These are phyloP conservation scores for Tinea semifulvella DNA, from an alignment of 2,888 invertebrate species.

Conservation along the genomic window DNA sequence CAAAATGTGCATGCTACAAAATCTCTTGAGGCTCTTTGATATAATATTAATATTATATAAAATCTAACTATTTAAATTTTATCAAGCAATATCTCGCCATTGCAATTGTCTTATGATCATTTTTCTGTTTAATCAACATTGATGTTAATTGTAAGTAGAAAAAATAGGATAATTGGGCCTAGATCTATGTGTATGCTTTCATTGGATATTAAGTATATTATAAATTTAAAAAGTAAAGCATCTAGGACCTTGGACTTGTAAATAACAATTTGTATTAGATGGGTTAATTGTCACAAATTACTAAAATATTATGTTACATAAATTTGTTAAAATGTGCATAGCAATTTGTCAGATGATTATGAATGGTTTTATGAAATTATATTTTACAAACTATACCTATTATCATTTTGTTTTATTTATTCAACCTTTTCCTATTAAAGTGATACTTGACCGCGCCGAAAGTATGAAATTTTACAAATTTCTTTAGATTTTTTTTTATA, in stretches of 20 bases:
- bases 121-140: too few relatives aligned
- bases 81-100: too few relatives aligned
- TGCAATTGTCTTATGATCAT: too few relatives aligned
- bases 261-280: background rate
- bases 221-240: background rate
- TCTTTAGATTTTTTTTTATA: too few relatives aligned
- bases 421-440: too few relatives aligned
- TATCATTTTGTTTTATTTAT: background rate
- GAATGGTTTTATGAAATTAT: conserved; percentile 6
- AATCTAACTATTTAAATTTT: too few relatives aligned
- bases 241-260: background rate
- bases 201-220: background rate
- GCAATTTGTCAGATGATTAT: conserved; percentile 1
- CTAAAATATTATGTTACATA: background rate
- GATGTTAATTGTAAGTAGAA: background rate
- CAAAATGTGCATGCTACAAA: too few relatives aligned
- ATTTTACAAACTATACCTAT: conserved; percentile 1
- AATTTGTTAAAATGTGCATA: background rate
- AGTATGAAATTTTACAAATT: too few relatives aligned
- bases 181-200: background rate
- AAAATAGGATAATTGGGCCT: background rate
- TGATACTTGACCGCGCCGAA: too few relatives aligned
- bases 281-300: conserved; percentile 1
- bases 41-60: too few relatives aligned
- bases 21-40: too few relatives aligned